Conservation (phyloP, 2,888 invertebrate species). For the Noctua fimbriata region DNA sequence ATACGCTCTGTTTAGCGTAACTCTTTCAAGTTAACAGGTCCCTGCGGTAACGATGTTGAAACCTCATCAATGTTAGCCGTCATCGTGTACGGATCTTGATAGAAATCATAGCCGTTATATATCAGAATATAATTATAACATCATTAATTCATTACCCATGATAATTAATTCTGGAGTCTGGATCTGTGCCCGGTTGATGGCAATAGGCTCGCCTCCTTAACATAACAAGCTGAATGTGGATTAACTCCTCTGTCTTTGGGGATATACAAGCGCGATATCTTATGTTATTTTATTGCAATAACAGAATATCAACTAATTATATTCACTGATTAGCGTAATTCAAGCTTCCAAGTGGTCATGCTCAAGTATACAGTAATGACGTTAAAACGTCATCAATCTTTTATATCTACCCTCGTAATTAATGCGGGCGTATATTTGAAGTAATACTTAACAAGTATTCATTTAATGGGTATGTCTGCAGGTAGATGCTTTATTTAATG, state of each 20-base stretch:
- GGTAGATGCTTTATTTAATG: conserved; percentile 21
- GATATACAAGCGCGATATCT: background rate
- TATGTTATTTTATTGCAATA: background rate
- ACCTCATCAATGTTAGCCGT: conserved; percentile 46
- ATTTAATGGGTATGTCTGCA: conserved; percentile 37
- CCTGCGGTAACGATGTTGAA: conserved; percentile 37
- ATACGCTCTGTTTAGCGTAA: conserved; percentile 27
- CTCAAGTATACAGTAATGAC: conserved; percentile 26
- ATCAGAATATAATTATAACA: background rate
- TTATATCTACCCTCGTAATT: conserved; percentile 44
- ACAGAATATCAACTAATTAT: background rate
- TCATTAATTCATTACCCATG: background rate
- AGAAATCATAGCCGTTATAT: conserved; percentile 1
- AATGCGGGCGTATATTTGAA: conserved; percentile 30
- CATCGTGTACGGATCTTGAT: conserved; percentile 6
- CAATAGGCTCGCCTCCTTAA: background rate
- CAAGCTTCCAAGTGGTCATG: conserved; percentile 8
- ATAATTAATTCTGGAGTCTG: background rate
- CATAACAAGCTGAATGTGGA: background rate
- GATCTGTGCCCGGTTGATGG: background rate
- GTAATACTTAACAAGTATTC: conserved; percentile 25
- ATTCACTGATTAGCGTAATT: conserved; percentile 17
- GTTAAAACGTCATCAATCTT: conserved; percentile 49
- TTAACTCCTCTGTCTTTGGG: background rate
- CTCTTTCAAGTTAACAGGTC: conserved; percentile 35